phyloP scores from a whole-genome alignment of 2,888 invertebrate genomes.

The Ernsta delagoae region DNA sequence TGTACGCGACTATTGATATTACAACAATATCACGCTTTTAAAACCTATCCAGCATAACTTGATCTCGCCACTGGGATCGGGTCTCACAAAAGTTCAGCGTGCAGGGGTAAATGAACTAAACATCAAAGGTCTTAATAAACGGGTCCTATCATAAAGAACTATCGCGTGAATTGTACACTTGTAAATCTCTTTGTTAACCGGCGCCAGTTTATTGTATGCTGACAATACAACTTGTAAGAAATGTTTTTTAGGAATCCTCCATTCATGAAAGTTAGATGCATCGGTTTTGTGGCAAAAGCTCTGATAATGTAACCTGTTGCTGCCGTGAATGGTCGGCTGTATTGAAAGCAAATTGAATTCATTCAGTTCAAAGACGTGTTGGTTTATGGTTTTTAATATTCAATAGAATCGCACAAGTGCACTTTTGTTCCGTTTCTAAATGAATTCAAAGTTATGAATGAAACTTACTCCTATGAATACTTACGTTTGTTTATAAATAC shows the following conservation, averaged over 20 bases:
- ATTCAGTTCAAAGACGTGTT: slow-evolving; percentile 37
- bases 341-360: slow-evolving; percentile 39
- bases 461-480: slow-evolving; percentile 17
- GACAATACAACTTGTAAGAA: slow-evolving; percentile 83
- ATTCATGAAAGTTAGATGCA: slow-evolving; percentile 79
- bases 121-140: slow-evolving; percentile 66
- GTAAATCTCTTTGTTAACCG: slow-evolving; percentile 79
- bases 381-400: slow-evolving; percentile 35
- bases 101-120: slow-evolving; percentile 53
- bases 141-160: slow-evolving; percentile 78
- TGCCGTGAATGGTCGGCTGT: slow-evolving; percentile 43
- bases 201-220: slow-evolving; percentile 79
- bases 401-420: slow-evolving; percentile 31
- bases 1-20: slow-evolving; percentile 80
- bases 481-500: neutral
- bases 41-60: slow-evolving; percentile 68
- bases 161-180: slow-evolving; percentile 83
- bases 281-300: slow-evolving; percentile 71
- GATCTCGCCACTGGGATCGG: slow-evolving; percentile 52
- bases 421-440: slow-evolving; percentile 31
- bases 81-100: slow-evolving; percentile 47
- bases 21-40: slow-evolving; percentile 80
- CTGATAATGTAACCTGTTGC: slow-evolving; percentile 78
- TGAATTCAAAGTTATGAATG: slow-evolving; percentile 27
- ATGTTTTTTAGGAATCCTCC: slow-evolving; percentile 81